Conservation (phyloP, 2,797 vertebrate genomes). For the Potorous gilbertii region DNA sequence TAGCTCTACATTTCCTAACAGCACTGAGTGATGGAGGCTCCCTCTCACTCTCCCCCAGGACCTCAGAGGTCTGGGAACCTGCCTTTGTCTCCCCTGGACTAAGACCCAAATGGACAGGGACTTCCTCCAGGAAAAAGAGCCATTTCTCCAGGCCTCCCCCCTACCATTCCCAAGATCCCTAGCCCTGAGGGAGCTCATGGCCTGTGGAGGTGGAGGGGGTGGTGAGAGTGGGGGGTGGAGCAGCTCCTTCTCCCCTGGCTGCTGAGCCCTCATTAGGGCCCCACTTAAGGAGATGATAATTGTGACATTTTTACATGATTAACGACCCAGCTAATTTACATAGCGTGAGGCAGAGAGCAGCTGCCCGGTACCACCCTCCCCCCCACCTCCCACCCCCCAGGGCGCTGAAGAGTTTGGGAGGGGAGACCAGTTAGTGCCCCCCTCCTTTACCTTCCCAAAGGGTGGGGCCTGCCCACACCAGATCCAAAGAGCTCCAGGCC, state of each 20-base stretch:
- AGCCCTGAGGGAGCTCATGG: not conserved
- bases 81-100: no score
- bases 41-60: not conserved
- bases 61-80: not conserved
- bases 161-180: not conserved
- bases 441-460: conserved; percentile 47
- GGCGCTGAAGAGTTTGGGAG: not conserved
- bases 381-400: conserved; percentile 63
- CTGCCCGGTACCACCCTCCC: conserved; percentile 65
- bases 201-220: not conserved
- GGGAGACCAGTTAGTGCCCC: not conserved
- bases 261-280: conserved; percentile 84
- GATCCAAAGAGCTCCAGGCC: not conserved
- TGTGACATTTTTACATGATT: conserved; percentile 88
- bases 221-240: conserved; percentile 69
- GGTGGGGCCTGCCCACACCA: conserved; percentile 36
- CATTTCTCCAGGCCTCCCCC: not conserved
- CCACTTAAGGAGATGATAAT: conserved; percentile 87
- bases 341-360: conserved; percentile 73
- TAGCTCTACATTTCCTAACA: not conserved
- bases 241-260: conserved; percentile 73
- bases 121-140: not conserved
- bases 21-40: not conserved
- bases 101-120: not conserved
- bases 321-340: conserved; percentile 86